Conservation (phyloP, 1,140 invertebrate genomes). For the Zelostemma sp. region DNA sequence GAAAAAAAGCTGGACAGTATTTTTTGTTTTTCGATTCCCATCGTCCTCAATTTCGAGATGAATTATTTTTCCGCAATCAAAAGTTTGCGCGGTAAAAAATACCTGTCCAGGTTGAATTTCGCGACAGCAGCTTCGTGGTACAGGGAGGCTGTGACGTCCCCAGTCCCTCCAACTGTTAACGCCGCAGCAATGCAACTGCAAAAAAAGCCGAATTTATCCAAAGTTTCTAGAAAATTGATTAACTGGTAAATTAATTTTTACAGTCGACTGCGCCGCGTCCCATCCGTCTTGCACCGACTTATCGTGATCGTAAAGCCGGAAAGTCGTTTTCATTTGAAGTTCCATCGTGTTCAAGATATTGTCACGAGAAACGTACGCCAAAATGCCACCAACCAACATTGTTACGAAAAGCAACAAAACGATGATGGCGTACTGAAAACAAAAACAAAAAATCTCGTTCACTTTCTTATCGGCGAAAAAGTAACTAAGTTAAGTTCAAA, state of each 20-base stretch:
- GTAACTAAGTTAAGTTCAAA: too few species aligned
- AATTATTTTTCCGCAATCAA: too few species aligned
- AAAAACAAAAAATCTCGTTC: too few species aligned
- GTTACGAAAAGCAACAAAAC: constrained; percentile 88
- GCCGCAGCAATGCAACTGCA: constrained; percentile 86
- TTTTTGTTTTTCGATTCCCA: too few species aligned
- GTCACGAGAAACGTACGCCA: constrained; percentile 89
- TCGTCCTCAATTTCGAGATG: too few species aligned
- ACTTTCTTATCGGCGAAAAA: too few species aligned
- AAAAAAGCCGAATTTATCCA: constrained; percentile 17
- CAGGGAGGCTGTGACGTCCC: constrained; percentile 72
- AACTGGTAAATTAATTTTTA: constrained; percentile 37
- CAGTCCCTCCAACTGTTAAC: constrained; percentile 81
- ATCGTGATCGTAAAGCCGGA: constrained; percentile 78
- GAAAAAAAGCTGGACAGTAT: too few species aligned
- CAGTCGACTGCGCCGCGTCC: constrained; percentile 82
- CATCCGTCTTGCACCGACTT: constrained; percentile 81
- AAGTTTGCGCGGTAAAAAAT: too few species aligned
- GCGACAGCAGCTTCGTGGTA: constrained; percentile 85
- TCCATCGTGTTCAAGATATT: constrained; percentile 80
- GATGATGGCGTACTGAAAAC: constrained; percentile 89
- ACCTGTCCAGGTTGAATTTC: constrained; percentile 75
- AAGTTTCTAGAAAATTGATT: background rate
- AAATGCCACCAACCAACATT: constrained; percentile 88
- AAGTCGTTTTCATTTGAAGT: constrained; percentile 82